These are phyloP conservation scores for Piscicola geometra DNA, from an alignment of 2,888 invertebrate species.

Conservation along the genomic window DNA sequence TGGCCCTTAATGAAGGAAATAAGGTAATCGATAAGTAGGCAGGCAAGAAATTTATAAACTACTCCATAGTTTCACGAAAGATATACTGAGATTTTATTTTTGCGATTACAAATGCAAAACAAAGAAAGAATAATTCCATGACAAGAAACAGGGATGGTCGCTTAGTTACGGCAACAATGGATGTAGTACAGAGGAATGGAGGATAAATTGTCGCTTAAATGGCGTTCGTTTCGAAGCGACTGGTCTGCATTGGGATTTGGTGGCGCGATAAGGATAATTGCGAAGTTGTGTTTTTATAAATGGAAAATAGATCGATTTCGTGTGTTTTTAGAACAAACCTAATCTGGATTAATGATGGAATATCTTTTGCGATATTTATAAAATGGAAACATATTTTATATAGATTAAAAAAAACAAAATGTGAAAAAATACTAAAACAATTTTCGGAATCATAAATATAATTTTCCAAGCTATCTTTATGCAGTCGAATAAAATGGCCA, in stretches of 20 bases:
- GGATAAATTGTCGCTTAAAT: conserved; percentile 11
- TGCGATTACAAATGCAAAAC: no score
- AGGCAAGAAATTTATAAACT: neutral
- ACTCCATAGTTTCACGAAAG: neutral
- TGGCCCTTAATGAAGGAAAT: neutral
- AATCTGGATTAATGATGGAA: no score
- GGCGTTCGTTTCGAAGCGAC: conserved; percentile 7
- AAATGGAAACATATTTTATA: no score
- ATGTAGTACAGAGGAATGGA: neutral
- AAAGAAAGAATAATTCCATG: no score
- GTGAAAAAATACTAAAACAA: no score
- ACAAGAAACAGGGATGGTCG: neutral
- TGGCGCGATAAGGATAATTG: conserved; percentile 13
- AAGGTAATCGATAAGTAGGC: neutral
- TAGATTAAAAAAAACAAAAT: no score
- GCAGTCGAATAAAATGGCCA: no score
- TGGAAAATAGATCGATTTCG: neutral
- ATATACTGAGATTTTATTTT: neutral
- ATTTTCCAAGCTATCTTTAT: no score
- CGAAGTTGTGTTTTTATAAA: neutral
- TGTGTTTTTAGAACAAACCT: neutral
- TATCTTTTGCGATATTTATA: no score
- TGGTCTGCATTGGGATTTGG: neutral
- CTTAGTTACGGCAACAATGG: conserved; percentile 10
- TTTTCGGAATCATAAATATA: no score